Base-by-base conservation (phyloP, 2,113 vertebrate genomes). In the Callorhinus ursinus region DNA sequence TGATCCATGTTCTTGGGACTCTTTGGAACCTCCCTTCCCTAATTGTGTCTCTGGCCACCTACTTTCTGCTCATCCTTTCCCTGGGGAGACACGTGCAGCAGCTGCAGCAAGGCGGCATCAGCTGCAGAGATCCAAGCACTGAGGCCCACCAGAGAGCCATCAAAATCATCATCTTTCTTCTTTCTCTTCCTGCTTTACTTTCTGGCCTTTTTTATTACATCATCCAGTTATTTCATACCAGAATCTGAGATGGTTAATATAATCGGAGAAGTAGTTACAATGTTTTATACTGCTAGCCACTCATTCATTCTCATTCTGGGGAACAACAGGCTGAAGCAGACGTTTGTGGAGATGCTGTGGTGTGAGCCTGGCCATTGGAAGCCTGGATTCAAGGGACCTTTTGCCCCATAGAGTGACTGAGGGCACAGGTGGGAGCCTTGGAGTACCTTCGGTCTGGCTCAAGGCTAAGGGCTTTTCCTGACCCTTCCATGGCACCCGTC, bases 251-350 rank as follows among this genome's bases (percentile, higher is more conserved):
- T 33, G 21, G 49, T 26, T 12, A 12, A 6, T 2, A 79, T 90
- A n/a, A 36, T 63, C 18, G 59, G 86, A 5, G 46, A 63, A 24
- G 0, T 61, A 3, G 79, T 97, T 53, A 9, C 65, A 21, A 79
- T 97, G 95, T 33, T 77, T 19, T 97, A 94, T 61, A 83, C 72
- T 67, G 6, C 8, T 49, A n/a, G 57, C 21, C 96, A 97, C 84
- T 96, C 98, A 3, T 94, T 93, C n/a, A 8, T 98, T 84, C 76
- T 98, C 28, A 97, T 98, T 69, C 26, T 97, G 57, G 92, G 92
- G 14, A 97, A 96, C 55, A 86, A 9, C 2, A 97, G 88, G 46
- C 76, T 97, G 85, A 98, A 90, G 76, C 93, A 96, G 87, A 65
- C 7, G 1, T 90, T 98, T 57, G 28, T 93, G 80, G 53, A 12